These are phyloP conservation scores for Pungitius pungitius DNA, from an alignment of 2,113 vertebrate species.

Conservation along the genomic window DNA sequence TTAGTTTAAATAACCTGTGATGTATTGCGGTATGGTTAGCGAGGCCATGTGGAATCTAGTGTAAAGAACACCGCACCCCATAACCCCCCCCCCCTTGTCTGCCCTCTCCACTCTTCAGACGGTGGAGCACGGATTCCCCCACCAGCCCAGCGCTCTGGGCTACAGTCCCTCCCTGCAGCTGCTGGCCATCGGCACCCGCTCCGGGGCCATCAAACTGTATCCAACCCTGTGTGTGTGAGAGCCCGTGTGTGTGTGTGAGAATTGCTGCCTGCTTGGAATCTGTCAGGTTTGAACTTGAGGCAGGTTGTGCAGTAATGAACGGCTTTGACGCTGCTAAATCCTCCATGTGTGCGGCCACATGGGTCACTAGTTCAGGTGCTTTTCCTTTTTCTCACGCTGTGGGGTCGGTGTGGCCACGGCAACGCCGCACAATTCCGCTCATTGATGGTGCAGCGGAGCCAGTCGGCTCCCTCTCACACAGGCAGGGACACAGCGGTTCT, in stretches of 20 bases:
- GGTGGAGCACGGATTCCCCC: conserved; percentile 97
- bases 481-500: conserved; percentile 17
- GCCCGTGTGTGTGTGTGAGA: not conserved
- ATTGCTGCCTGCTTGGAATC: not conserved
- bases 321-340: conserved; percentile 20
- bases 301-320: conserved; percentile 12
- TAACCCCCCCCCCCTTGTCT: not conserved
- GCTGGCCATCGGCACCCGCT: conserved; percentile 95
- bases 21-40: too few relatives aligned
- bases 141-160: conserved; percentile 96
- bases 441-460: conserved; percentile 46
- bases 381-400: conserved; percentile 59
- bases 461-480: conserved; percentile 44
- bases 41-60: not conserved
- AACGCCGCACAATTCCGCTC: conserved; percentile 38
- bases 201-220: conserved; percentile 98
- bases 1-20: too few relatives aligned
- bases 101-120: conserved; percentile 82
- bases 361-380: conserved; percentile 25
- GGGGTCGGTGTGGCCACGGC: conserved; percentile 6
- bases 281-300: conserved; percentile 50
- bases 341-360: conserved; percentile 7
- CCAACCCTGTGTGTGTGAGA: conserved; percentile 43
- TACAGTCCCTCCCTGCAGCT: conserved; percentile 88
- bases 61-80: not conserved